These are phyloP conservation scores for Euzetes globulus DNA, from an alignment of 2,888 invertebrate species.

Conservation along the genomic window DNA sequence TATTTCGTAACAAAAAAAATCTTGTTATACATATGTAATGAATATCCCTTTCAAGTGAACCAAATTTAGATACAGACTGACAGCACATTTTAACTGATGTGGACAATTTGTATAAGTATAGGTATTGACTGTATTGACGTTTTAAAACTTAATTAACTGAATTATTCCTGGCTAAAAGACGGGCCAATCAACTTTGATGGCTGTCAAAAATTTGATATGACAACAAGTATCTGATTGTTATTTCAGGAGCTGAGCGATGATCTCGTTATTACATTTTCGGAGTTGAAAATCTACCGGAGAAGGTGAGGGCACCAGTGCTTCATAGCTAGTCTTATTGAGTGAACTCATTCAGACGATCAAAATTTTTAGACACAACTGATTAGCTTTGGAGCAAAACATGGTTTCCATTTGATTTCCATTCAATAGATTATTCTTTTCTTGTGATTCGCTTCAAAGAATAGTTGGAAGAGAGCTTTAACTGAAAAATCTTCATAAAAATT, in stretches of 20 bases:
- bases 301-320: constrained; percentile 32
- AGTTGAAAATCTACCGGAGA: constrained; percentile 39
- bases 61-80: no score
- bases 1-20: no score
- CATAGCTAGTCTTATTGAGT: not conserved
- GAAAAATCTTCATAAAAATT: no score
- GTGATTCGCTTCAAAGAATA: no score
- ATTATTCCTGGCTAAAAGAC: not conserved
- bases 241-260: constrained; percentile 39
- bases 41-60: no score
- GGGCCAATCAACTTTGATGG: not conserved
- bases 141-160: not conserved
- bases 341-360: not conserved
- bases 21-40: no score
- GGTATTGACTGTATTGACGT: not conserved
- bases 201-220: not conserved
- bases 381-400: not conserved
- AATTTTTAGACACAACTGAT: not conserved
- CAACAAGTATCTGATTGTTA: constrained; percentile 12
- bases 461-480: no score
- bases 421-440: not conserved
- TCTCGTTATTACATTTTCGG: constrained; percentile 38
- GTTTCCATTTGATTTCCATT: not conserved
- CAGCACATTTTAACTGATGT: no score
- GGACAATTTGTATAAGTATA: not conserved